Conservation (phyloP, 2,113 vertebrate species). For the Terrapene triunguis region DNA sequence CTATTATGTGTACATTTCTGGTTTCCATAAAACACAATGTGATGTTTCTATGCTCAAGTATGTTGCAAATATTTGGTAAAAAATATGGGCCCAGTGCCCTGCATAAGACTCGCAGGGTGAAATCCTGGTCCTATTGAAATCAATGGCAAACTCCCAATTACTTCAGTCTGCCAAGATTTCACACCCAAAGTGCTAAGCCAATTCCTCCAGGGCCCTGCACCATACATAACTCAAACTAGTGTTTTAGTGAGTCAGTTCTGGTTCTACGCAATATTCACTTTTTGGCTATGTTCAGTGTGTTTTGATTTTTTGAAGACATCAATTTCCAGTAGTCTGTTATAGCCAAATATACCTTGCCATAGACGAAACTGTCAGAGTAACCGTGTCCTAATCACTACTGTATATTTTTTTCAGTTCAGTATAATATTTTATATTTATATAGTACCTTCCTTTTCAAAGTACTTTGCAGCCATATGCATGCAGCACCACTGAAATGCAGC, state of each 20-base stretch:
- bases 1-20: neutral
- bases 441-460: neutral
- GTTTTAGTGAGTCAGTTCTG: neutral
- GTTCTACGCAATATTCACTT: neutral
- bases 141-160: neutral
- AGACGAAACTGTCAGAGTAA: neutral
- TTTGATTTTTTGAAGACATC: neutral
- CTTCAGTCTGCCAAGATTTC: neutral
- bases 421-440: neutral
- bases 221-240: neutral
- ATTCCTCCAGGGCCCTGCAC: neutral
- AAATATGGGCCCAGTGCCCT: neutral
- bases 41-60: neutral
- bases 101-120: neutral
- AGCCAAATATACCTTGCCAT: neutral
- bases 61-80: neutral
- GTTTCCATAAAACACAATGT: neutral
- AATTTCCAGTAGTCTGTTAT: neutral
- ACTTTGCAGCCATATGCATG: neutral
- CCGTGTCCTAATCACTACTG: neutral
- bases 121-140: neutral
- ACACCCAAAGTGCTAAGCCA: neutral
- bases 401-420: neutral
- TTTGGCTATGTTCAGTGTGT: neutral
- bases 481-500: neutral